Percentiles rank a stretch among this genome's conserved stretches.
Evolutionary conservation across 92 coral and sea anemone species (phyloP).

Genomic region (Epizoanthus ramosus): DNA sequence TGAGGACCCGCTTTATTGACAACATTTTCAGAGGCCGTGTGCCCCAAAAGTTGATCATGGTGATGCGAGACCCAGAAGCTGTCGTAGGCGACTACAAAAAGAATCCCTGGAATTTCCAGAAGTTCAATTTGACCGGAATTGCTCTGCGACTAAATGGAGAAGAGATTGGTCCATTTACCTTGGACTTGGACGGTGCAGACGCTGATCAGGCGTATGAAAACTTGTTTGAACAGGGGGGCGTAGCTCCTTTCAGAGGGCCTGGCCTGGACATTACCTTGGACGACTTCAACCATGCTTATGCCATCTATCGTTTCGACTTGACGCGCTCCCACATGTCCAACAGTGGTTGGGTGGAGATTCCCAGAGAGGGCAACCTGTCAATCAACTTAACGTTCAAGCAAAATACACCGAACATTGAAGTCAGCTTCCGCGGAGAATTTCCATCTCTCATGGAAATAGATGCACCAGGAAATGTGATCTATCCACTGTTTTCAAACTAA

Average conservation of each 20-base stretch:
- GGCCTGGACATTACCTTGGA: not conserved
- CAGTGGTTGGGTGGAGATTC: constrained; percentile 2
- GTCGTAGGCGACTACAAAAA: not conserved
- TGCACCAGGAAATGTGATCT: constrained; percentile 34
- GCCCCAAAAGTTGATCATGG: not conserved
- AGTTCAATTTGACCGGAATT: not conserved
- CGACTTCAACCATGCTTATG: not conserved
- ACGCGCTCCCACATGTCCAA: not conserved
- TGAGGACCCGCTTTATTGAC: not conserved
- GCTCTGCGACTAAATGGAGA: not conserved
- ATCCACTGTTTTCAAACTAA: not conserved
- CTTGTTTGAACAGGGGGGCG: not conserved
- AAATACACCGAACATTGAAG: not conserved
- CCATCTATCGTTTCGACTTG: not conserved
- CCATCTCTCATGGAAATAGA: constrained; percentile 44
- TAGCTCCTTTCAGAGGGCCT: not conserved
- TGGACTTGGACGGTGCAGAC: not conserved
- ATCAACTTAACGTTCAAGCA: not conserved
- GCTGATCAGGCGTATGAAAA: too few species aligned
- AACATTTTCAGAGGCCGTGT: not conserved
- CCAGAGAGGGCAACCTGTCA: constrained; percentile 36
- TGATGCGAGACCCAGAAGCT: not conserved
- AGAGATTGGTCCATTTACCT: not conserved
- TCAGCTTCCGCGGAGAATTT: constrained; percentile 35
- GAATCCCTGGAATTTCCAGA: not conserved